These are phyloP conservation scores for Grapholita molesta DNA, from an alignment of 1,140 invertebrate genomes.

Conservation along the genomic window DNA sequence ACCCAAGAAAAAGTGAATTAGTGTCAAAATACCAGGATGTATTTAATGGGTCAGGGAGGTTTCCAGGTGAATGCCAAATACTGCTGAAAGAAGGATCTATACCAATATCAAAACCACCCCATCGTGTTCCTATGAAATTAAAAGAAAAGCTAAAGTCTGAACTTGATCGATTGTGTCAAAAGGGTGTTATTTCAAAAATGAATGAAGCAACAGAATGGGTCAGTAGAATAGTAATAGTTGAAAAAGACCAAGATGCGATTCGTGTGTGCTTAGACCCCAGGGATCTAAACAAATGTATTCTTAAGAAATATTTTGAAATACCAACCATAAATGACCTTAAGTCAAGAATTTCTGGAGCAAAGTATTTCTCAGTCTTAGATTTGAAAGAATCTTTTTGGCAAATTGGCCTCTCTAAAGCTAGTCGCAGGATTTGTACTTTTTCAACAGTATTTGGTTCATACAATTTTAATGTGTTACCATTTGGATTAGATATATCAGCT, in stretches of 20 bases:
- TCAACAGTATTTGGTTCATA: conserved; percentile 12
- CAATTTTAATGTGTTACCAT: conserved; percentile 16
- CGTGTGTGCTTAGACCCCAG: background rate
- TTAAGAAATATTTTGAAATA: background rate
- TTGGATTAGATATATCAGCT: conserved; percentile 11
- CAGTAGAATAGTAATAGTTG: background rate
- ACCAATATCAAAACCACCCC: background rate
- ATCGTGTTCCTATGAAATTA: background rate
- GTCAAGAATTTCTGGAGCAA: background rate
- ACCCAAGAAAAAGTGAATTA: background rate
- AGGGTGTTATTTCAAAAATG: background rate
- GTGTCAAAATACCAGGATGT: background rate
- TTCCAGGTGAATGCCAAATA: background rate
- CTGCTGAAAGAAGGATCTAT: background rate
- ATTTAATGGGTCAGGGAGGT: background rate
- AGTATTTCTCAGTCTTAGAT: background rate
- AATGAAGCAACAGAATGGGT: background rate
- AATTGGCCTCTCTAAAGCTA: no score
- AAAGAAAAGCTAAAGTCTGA: background rate
- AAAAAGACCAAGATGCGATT: background rate
- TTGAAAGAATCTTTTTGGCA: no score
- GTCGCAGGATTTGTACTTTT: conserved; percentile 17
- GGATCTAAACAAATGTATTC: background rate
- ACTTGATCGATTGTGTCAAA: background rate
- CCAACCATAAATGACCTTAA: background rate